Evolutionary conservation across 2,113 vertebrate species (phyloP).

Genomic region (Hippocampus comes): DNA sequence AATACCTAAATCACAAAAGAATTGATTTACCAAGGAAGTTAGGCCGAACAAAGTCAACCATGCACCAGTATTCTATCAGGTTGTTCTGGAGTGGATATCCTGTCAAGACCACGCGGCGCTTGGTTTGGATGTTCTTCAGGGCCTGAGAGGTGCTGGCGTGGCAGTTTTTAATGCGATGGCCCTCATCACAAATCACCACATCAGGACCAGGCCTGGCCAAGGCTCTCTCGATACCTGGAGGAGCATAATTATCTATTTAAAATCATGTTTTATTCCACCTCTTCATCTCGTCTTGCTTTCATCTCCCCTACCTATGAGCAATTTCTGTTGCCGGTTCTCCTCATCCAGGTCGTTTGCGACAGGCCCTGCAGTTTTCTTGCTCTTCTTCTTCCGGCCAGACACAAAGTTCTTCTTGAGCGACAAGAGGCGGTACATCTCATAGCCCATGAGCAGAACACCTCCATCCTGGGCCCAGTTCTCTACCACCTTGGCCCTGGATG

Average conservation of each 20-base stretch:
- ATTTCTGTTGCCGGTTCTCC: constrained; percentile 91
- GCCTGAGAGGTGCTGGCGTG: constrained; percentile 97
- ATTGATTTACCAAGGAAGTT: constrained; percentile 81
- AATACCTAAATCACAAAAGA: neutral
- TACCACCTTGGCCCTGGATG: constrained; percentile 87
- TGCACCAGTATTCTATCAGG: constrained; percentile 99
- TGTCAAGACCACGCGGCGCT: constrained; percentile 89
- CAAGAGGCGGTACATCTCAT: constrained; percentile 97
- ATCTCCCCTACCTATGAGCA: constrained; percentile 81
- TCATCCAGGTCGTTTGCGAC: constrained; percentile 90
- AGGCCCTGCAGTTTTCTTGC: constrained; percentile 83
- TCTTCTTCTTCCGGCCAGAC: constrained; percentile 86
- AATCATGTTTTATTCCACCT: neutral
- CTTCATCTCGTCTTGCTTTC: neutral
- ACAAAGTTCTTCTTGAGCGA: constrained; percentile 93
- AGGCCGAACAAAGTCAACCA: constrained; percentile 97
- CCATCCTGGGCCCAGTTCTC: constrained; percentile 86
- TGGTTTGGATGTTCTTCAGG: constrained; percentile 91
- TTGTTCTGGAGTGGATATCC: constrained; percentile 98
- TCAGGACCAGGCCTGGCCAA: constrained; percentile 91
- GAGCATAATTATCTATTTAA: neutral
- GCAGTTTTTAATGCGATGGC: constrained; percentile 98
- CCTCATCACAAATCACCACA: constrained; percentile 96
- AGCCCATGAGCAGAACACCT: constrained; percentile 93
- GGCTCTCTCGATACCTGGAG: constrained; percentile 89